Evolutionary conservation across 2,797 vertebrate genomes (phyloP).

Genomic region (Cephalopachus bancanus): DNA sequence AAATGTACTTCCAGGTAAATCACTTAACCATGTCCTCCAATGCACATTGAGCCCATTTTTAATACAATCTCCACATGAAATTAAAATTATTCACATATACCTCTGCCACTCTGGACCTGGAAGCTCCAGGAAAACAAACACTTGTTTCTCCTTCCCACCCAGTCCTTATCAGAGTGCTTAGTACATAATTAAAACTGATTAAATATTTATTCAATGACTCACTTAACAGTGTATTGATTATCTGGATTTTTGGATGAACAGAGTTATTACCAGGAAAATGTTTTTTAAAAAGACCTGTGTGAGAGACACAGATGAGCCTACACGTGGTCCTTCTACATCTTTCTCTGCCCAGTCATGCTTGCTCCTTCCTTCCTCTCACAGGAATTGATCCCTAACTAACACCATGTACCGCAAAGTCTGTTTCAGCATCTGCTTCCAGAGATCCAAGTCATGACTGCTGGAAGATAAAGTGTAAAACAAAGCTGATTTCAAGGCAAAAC

Average conservation of each 20-base stretch:
- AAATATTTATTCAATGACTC: constrained; percentile 60
- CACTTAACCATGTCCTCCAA: not conserved
- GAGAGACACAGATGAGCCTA: not conserved
- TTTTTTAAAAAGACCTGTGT: not conserved
- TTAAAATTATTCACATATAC: not conserved
- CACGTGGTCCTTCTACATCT: not conserved
- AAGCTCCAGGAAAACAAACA: not conserved
- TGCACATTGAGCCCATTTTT: not conserved
- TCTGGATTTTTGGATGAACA: constrained; percentile 27
- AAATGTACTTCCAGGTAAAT: constrained; percentile 41
- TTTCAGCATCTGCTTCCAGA: constrained; percentile 15
- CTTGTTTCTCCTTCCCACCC: not conserved
- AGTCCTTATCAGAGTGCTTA: not conserved
- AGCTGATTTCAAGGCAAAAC: constrained; percentile 33
- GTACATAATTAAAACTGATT: not conserved
- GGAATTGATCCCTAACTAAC: not conserved
- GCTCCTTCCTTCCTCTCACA: not conserved
- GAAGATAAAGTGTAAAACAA: constrained; percentile 18
- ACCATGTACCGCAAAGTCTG: not conserved
- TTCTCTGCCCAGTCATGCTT: not conserved
- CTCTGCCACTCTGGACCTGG: not conserved
- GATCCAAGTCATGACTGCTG: not conserved
- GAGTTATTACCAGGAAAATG: not conserved
- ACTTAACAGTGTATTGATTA: constrained; percentile 31
- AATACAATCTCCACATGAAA: not conserved